These are phyloP conservation scores for Typhlichthys eigenmanni DNA, from an alignment of 2,797 vertebrate genomes.

Conservation along the genomic window DNA sequence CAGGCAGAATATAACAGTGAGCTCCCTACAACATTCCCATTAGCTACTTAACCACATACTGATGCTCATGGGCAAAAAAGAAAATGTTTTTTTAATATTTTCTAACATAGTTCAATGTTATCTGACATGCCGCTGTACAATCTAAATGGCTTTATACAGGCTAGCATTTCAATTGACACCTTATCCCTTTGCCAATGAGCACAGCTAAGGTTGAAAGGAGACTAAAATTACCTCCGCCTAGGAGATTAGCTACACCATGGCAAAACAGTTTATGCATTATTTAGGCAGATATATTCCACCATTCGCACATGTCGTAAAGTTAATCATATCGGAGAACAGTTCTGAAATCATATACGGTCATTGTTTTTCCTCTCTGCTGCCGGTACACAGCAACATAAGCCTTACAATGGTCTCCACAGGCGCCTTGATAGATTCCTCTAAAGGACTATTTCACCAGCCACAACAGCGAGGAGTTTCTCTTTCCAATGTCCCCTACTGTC, in stretches of 20 bases:
- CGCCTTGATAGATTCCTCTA: constrained; percentile 24
- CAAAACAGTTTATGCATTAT: too few species aligned
- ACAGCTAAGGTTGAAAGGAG: background rate
- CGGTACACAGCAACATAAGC: background rate
- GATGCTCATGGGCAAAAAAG: constrained; percentile 2
- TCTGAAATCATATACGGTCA: background rate
- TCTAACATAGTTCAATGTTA: constrained; percentile 1
- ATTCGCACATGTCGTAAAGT: too few species aligned
- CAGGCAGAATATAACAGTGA: background rate
- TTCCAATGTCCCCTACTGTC: constrained; percentile 69
- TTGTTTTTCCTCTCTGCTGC: background rate
- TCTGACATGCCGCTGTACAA: background rate
- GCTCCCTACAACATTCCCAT: background rate
- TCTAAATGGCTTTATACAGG: background rate
- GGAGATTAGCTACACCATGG: too few species aligned
- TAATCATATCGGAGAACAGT: background rate
- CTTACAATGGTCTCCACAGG: background rate
- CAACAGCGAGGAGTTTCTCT: constrained; percentile 44
- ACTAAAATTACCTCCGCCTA: too few species aligned
- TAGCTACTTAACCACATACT: background rate
- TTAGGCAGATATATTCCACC: too few species aligned
- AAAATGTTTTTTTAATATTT: background rate
- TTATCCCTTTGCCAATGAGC: background rate
- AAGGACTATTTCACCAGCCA: constrained; percentile 34
- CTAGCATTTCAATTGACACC: background rate